Conservation (phyloP, 92 coral and sea anemone genomes). For the Meandrina meandrites region DNA sequence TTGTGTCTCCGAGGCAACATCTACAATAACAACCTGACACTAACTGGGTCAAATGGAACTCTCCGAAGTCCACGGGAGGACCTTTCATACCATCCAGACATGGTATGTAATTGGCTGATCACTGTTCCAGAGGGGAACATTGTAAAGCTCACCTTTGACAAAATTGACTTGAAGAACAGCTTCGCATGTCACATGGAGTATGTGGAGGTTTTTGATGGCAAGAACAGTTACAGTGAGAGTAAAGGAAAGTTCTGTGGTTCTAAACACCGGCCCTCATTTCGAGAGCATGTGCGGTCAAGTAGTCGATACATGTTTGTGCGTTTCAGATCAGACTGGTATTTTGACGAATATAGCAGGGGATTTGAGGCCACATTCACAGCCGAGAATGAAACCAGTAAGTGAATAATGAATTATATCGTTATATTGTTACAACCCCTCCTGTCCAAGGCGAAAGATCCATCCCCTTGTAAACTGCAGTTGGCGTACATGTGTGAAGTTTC, state of each 20-base stretch:
- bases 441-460: no score
- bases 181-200: conserved; percentile 48
- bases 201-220: conserved; percentile 68
- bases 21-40: conserved; percentile 7
- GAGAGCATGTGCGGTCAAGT: conserved; percentile 35
- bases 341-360: not conserved
- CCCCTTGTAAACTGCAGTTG: no score
- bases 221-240: not conserved
- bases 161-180: conserved; percentile 22
- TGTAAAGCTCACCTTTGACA: conserved; percentile 33
- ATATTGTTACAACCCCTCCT: no score
- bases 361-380: conserved; percentile 23
- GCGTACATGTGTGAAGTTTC: no score
- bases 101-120: conserved; percentile 52
- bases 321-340: not conserved
- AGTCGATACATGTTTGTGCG: conserved; percentile 29
- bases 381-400: conserved; percentile 2
- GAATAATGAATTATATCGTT: no score
- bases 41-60: conserved; percentile 6
- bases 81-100: not conserved
- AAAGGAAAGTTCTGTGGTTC: conserved; percentile 57
- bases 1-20: conserved; percentile 2
- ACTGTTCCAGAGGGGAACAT: conserved; percentile 31
- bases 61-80: conserved; percentile 25
- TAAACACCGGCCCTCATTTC: not conserved